Evolutionary conservation across 1,140 invertebrate species (phyloP).

Genomic region (Bombus picipes): DNA sequence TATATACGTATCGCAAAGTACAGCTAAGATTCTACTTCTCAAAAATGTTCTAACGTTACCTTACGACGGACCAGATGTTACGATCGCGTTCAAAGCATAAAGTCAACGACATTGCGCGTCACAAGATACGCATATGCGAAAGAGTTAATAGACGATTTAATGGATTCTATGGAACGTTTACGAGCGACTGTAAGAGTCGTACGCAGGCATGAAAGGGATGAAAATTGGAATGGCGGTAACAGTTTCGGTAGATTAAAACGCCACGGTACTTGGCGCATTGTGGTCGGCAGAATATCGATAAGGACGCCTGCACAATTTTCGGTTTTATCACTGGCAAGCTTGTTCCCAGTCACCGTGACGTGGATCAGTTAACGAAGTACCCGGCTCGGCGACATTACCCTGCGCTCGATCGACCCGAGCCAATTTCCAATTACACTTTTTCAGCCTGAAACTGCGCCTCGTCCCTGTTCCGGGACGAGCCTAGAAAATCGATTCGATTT

Average conservation of each 20-base stretch:
- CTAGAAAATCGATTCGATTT: not conserved
- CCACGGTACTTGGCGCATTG: not conserved
- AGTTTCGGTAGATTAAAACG: constrained; percentile 17
- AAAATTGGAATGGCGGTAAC: not conserved
- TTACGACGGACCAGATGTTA: no score
- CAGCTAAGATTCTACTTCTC: no score
- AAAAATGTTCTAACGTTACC: no score
- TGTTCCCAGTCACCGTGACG: constrained; percentile 37
- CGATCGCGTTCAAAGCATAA: no score
- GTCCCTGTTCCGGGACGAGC: not conserved
- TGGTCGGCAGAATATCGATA: constrained; percentile 25
- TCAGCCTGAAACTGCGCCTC: constrained; percentile 4
- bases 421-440: constrained; percentile 43
- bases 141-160: not conserved
- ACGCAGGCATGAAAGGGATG: no score
- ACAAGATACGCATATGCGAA: no score
- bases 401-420: constrained; percentile 22
- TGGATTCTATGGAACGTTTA: not conserved
- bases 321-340: constrained; percentile 33
- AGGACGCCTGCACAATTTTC: constrained; percentile 31
- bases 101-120: no score
- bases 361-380: constrained; percentile 45
- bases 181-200: not conserved
- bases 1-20: no score
- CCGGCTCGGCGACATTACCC: constrained; percentile 19